These are phyloP conservation scores for Epinotia bilunana DNA, from an alignment of 2,888 invertebrate species.

Conservation along the genomic window DNA sequence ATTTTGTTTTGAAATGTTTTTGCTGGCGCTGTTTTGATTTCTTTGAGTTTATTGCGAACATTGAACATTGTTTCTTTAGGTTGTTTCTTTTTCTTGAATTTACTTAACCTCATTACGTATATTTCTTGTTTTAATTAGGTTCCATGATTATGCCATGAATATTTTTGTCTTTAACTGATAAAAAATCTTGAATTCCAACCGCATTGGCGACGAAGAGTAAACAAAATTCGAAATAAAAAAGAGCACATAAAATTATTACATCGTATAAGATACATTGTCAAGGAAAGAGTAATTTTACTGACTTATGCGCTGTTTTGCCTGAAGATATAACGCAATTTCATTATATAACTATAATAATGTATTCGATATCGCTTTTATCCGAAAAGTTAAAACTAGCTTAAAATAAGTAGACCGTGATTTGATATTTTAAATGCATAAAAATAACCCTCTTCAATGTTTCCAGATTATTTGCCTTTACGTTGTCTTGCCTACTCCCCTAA, in stretches of 20 bases:
- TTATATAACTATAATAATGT: not conserved
- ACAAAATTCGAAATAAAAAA: no score
- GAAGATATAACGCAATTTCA: no score
- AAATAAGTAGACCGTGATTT: not conserved
- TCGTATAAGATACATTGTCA: no score
- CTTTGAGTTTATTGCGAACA: not conserved
- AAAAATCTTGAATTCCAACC: no score
- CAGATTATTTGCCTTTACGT: conserved; percentile 69
- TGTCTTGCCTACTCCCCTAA: conserved; percentile 72
- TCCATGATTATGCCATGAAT: no score
- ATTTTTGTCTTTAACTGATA: no score
- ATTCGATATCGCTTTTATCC: not conserved
- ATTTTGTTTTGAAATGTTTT: conserved; percentile 61
- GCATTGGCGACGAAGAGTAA: no score
- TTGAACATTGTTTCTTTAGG: not conserved
- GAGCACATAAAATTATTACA: no score
- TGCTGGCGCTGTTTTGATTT: conserved; percentile 46
- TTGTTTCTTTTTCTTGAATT: not conserved
- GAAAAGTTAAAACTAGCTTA: not conserved
- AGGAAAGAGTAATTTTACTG: no score
- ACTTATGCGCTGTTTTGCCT: no score
- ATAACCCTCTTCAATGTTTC: conserved; percentile 61
- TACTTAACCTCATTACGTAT: not conserved
- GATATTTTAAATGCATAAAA: conserved; percentile 55
- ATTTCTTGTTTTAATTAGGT: no score